Base-by-base conservation (phyloP, 1,140 invertebrate genomes). In the Tetramorium simillimum region DNA sequence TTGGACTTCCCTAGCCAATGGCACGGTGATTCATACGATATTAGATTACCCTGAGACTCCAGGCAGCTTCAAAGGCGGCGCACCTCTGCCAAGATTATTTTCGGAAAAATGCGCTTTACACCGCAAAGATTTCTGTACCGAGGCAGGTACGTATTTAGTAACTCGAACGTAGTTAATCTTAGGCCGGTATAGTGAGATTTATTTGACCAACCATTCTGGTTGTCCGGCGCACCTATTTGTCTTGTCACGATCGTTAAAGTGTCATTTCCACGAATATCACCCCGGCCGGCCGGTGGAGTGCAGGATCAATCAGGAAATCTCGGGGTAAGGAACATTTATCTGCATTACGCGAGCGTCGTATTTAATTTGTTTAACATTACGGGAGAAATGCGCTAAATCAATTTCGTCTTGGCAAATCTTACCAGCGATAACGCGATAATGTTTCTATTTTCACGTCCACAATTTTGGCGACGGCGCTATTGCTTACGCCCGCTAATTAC, bases 181-280 rank as follows among this genome's bases (percentile, higher is more conserved):
- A 87, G 90, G 90, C 46, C 89, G 37, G 87, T 91, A 88, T 91
- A 91, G 73, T 86, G 89, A 91, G 89, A 91, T 91, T 91, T 91
- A 91, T 91, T 91, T 73, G 89, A 85, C 89, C 85, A 81, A 77
- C 90, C 85, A 89, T 91, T 91, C 75, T 84, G 84, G 80, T 88
- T 89, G 89, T 77, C 88, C 88, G 87, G 88, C 72, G 65, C 88
- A 65, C 80, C 90, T 89, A 92, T 92, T 90, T 86, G 89, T 91
- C 90, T 89, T 87, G 89, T 87, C 86, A 73, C 46, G 90, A 91
- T 92, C 90, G 91, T 91, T 92, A 92, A 92, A 90, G 88, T 88
- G 91, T 92, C 92, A 92, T 90, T 92, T 92, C 89, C 92, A 92
- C 91, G 89, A 92, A 92, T 92, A 92, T 90, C 88, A 46, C 49